Percentiles rank a stretch among this genome's conserved stretches.
Conservation (phyloP, 2,888 invertebrate species). For the Cyaniris semiargus region DNA sequence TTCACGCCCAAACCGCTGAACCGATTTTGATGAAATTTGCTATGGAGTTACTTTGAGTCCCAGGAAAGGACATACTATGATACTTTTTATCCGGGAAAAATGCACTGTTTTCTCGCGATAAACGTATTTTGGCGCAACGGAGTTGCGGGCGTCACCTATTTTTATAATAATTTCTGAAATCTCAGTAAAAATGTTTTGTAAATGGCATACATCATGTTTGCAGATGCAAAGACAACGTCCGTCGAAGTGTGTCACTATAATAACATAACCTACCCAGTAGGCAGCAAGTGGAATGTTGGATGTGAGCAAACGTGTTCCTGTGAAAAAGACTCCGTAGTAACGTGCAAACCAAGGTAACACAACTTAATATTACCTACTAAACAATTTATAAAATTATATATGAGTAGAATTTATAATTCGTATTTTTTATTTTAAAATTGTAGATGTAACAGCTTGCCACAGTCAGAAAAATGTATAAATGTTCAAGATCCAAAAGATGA, state of each 20-base stretch:
- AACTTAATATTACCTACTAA: background rate
- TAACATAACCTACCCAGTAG: constrained; percentile 85
- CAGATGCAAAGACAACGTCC: constrained; percentile 59
- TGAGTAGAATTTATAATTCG: background rate
- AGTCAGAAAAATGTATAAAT: constrained; percentile 88
- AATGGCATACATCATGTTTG: constrained; percentile 38
- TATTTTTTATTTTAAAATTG: constrained; percentile 25
- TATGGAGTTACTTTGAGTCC: too few relatives aligned
- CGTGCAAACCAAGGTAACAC: constrained; percentile 84
- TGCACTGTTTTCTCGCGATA: too few relatives aligned
- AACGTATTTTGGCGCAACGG: too few relatives aligned
- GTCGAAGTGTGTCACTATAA: constrained; percentile 79
- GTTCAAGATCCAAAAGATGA: constrained; percentile 90
- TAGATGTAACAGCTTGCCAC: constrained; percentile 82
- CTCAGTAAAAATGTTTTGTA: background rate
- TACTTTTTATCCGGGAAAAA: too few relatives aligned
- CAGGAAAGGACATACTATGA: too few relatives aligned
- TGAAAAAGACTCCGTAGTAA: constrained; percentile 84
- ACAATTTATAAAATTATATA: background rate
- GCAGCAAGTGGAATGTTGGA: constrained; percentile 88
- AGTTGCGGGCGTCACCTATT: too few relatives aligned
- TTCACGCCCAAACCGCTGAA: too few relatives aligned
- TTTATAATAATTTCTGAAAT: too few relatives aligned
- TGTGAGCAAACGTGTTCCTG: constrained; percentile 90
- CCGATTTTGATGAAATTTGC: too few relatives aligned